Evolutionary conservation across 2,888 invertebrate genomes (phyloP).

Genomic region (Nemotelus nigrinus): DNA sequence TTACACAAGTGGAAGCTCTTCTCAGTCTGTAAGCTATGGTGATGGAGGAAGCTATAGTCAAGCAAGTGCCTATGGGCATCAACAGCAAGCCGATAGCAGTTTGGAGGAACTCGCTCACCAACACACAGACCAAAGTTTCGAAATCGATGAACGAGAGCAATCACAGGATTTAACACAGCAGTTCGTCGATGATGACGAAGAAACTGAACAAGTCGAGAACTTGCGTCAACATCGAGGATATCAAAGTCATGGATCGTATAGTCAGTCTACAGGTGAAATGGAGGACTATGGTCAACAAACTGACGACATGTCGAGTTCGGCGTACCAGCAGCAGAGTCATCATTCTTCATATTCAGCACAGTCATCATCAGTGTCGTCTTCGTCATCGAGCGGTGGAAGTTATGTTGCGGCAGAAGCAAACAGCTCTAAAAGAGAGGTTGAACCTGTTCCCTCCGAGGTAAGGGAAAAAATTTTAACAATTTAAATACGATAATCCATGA

Average conservation of each 20-base stretch:
- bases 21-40: conserved; percentile 29
- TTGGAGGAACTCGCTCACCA: conserved; percentile 19
- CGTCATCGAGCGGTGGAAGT: background rate
- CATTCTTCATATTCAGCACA: conserved; percentile 21
- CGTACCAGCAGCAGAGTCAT: background rate
- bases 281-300: conserved; percentile 10
- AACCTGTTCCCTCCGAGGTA: conserved; percentile 45
- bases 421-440: conserved; percentile 1
- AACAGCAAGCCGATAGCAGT: conserved; percentile 31
- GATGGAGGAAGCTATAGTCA: conserved; percentile 46
- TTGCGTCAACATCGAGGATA: conserved; percentile 51
- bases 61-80: conserved; percentile 46
- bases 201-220: conserved; percentile 17
- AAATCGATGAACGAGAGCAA: conserved; percentile 47
- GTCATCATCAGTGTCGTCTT: background rate
- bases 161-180: conserved; percentile 48
- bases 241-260: conserved; percentile 35
- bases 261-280: conserved; percentile 37
- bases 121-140: background rate
- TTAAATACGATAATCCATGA: no score
- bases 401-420: background rate
- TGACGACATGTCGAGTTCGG: no score
- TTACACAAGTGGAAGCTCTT: conserved; percentile 31
- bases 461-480: background rate
- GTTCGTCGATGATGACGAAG: conserved; percentile 37